Evolutionary conservation across 2,888 invertebrate genomes (phyloP), one percentile per base, ranked within the genome.

Genomic region (Brachycybe producta): DNA sequence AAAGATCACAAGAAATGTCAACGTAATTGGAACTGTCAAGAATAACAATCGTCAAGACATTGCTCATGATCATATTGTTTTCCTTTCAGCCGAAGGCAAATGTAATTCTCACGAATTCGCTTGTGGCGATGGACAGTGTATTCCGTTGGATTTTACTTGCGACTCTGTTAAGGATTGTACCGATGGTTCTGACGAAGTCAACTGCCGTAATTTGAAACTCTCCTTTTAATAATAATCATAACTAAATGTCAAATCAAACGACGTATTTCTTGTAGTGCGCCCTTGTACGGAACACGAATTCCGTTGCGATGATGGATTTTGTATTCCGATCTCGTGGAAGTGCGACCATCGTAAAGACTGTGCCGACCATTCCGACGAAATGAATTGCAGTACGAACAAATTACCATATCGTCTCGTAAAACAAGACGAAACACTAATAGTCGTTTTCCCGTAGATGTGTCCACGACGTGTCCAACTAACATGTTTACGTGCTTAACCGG

Each of bases 301-400:
- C 55, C 59, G 61, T 13, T 68, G 68, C 54, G 54, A 56, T 28
- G 65, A 64, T 56, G 66, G 66, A 1, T 55, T 60, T 11, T 67
- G 67, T 55, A 61, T 67, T n/a, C 62, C 61, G 19, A 52, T 55
- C 0, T 48, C 52, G 7, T 65, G 61, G 55, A 51, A 61, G 5
- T 67, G 67, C 57, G 66, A 67, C 56, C 58, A 24, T n/a, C 39
- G 61, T 1, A 53, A 55, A 7, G 74, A 79, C 54, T 79, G 79
- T 57, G 59, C 62, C 0, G 61, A 65, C 53, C 70, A 68, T 11
- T 79, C 80, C 0, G 85, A 85, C 59, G 85, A 77, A 56, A 62
- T 66, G 4, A 65, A 76, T 1, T 77, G 78, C 59, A 53, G 52
- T 27, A 17, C 26, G 15, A 13, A 30, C 17, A 26, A 44, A 3